A percentile compares a stretch with the other conserved stretches of the same genome.
Evolutionary conservation across 2,113 vertebrate genomes (phyloP).

Genomic region (Sylvia atricapilla): DNA sequence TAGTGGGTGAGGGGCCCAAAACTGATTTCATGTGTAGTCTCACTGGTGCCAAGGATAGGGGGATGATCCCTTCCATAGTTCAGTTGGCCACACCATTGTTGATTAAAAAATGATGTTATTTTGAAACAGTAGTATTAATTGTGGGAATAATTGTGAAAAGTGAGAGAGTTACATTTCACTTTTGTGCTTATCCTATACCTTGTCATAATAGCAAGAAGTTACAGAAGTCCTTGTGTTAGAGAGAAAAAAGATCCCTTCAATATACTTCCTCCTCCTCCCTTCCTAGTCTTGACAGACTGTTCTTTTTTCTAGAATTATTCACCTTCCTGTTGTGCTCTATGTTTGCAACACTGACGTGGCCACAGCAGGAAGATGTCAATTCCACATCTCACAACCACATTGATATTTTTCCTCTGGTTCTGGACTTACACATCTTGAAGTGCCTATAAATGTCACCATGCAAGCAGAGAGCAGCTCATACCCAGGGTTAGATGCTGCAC

Average conservation of each 20-base stretch:
- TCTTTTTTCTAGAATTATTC: background rate
- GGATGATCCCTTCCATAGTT: background rate
- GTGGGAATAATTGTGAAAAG: background rate
- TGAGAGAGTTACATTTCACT: background rate
- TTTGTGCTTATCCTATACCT: background rate
- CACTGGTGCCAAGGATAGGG: background rate
- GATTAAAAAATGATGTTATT: background rate
- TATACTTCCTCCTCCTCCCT: background rate
- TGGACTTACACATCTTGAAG: background rate
- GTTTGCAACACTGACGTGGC: background rate
- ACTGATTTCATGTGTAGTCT: background rate
- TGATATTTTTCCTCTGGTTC: background rate
- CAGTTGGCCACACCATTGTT: background rate
- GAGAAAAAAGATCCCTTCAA: background rate
- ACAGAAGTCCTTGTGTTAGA: background rate
- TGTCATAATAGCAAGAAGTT: background rate
- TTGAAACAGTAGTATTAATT: background rate
- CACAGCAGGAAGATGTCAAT: background rate
- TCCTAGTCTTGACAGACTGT: background rate
- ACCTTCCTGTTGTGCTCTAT: fast-evolving
- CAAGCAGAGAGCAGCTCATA: background rate
- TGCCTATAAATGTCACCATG: background rate
- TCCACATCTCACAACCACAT: background rate
- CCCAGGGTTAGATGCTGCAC: background rate
- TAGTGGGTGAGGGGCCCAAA: background rate